Conservation (phyloP, 2,888 invertebrate genomes). For the Tetropium fuscum region DNA sequence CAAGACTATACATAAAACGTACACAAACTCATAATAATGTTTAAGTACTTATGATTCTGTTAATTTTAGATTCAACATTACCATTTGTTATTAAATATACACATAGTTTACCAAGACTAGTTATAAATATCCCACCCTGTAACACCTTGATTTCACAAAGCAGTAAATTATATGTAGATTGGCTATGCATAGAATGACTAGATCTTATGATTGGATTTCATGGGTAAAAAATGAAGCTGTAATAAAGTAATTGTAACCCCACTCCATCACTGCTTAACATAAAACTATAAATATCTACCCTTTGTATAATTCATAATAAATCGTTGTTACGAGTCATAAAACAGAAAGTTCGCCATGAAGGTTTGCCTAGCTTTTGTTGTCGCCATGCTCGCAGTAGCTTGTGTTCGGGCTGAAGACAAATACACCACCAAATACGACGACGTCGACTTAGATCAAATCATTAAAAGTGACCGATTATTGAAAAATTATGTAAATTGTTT, state of each 20-base stretch:
- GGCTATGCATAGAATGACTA: no score
- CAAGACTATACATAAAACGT: no score
- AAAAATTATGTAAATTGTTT: conserved; percentile 78
- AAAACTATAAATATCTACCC: conserved; percentile 37
- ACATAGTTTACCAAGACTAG: no score
- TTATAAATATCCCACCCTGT: neutral
- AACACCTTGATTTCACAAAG: no score
- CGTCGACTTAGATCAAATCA: conserved; percentile 75
- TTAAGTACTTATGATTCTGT: no score
- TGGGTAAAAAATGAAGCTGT: conserved; percentile 27
- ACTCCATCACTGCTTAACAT: conserved; percentile 27
- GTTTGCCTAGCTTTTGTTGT: conserved; percentile 19
- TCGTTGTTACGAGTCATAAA: conserved; percentile 6
- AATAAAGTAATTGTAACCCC: conserved; percentile 25
- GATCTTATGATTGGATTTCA: conserved; percentile 38
- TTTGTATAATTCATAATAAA: conserved; percentile 18
- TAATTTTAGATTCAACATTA: no score
- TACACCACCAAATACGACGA: conserved; percentile 80
- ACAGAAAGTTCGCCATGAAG: conserved; percentile 27
- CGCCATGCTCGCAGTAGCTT: conserved; percentile 10
- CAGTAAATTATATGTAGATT: no score
- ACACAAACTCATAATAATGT: no score
- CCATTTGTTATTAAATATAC: no score
- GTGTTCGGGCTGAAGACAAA: conserved; percentile 53
- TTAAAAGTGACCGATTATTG: conserved; percentile 74